Percentiles rank a stretch among this genome's conserved stretches.
phyloP scores from a whole-genome alignment of 92 coral and sea anemone genomes.

The Chrysogorgia sp. region DNA sequence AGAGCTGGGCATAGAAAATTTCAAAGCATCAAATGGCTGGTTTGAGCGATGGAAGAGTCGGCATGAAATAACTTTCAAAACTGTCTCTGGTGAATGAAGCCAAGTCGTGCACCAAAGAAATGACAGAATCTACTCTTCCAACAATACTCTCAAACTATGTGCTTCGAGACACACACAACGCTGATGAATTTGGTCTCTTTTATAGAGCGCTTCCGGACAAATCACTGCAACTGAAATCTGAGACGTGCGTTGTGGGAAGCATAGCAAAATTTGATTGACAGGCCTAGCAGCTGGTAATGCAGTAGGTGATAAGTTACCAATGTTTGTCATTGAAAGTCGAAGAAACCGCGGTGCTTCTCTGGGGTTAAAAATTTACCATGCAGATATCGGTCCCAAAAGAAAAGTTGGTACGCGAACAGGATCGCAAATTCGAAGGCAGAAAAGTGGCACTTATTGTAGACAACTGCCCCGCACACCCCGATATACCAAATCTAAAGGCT shows the following conservation, averaged over 20 bases:
- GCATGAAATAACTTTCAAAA: constrained; percentile 60
- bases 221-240: constrained; percentile 48
- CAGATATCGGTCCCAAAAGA: constrained; percentile 59
- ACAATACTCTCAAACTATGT: constrained; percentile 59
- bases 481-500: constrained; percentile 43
- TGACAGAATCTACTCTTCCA: constrained; percentile 59
- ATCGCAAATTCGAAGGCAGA: constrained; percentile 60
- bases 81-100: constrained; percentile 60
- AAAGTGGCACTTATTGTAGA: constrained; percentile 58
- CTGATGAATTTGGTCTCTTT: constrained; percentile 68
- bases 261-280: constrained; percentile 58
- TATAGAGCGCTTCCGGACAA: constrained; percentile 56
- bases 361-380: constrained; percentile 56
- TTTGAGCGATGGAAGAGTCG: constrained; percentile 62
- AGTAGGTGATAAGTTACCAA: constrained; percentile 59
- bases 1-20: constrained; percentile 55
- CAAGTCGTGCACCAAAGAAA: constrained; percentile 59
- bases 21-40: constrained; percentile 71
- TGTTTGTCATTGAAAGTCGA: constrained; percentile 63
- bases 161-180: constrained; percentile 65
- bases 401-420: constrained; percentile 66
- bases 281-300: constrained; percentile 70
- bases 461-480: constrained; percentile 65
- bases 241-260: constrained; percentile 55
- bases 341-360: constrained; percentile 45